A percentile compares a stretch with the other conserved stretches of the same genome.
Evolutionary conservation across 2,113 vertebrate genomes (phyloP).

Genomic region (Varanus komodoensis): DNA sequence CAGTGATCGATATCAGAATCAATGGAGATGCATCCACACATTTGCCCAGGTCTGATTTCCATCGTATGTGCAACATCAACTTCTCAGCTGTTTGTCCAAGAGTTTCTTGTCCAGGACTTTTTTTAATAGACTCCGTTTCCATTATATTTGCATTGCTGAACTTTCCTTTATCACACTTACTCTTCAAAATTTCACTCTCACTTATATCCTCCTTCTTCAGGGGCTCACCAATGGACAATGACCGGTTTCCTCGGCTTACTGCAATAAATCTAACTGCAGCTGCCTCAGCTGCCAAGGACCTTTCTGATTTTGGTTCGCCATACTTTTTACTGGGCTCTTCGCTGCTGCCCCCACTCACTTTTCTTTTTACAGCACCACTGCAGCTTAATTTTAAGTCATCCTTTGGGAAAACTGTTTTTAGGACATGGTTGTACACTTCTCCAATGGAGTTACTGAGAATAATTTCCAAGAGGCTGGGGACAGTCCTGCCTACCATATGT

Average conservation of each 20-base stretch:
- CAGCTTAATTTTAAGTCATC: conserved; percentile 35
- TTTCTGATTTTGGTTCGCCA: conserved; percentile 48
- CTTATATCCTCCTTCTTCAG: background rate
- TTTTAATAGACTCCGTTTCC: background rate
- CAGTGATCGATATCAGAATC: conserved; percentile 70
- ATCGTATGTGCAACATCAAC: conserved; percentile 77
- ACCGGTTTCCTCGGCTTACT: conserved; percentile 73
- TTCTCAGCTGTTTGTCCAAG: background rate
- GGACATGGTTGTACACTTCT: conserved; percentile 80
- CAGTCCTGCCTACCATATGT: conserved; percentile 71
- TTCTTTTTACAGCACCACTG: conserved; percentile 66
- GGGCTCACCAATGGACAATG: conserved; percentile 46
- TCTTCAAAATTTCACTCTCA: conserved; percentile 32
- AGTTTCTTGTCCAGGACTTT: conserved; percentile 8
- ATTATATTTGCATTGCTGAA: background rate
- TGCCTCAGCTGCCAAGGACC: background rate
- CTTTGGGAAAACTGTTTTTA: conserved; percentile 56
- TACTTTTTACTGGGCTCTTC: conserved; percentile 51
- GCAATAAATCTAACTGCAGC: conserved; percentile 60
- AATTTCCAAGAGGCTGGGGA: conserved; percentile 86
- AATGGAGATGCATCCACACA: conserved; percentile 96
- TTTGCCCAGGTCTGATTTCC: conserved; percentile 89
- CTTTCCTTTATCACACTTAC: conserved; percentile 1
- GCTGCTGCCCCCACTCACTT: conserved; percentile 30
- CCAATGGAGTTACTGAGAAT: conserved; percentile 84